These are phyloP conservation scores for Koerneria pararmatus DNA, from an alignment of 2,888 invertebrate genomes.

Conservation along the genomic window DNA sequence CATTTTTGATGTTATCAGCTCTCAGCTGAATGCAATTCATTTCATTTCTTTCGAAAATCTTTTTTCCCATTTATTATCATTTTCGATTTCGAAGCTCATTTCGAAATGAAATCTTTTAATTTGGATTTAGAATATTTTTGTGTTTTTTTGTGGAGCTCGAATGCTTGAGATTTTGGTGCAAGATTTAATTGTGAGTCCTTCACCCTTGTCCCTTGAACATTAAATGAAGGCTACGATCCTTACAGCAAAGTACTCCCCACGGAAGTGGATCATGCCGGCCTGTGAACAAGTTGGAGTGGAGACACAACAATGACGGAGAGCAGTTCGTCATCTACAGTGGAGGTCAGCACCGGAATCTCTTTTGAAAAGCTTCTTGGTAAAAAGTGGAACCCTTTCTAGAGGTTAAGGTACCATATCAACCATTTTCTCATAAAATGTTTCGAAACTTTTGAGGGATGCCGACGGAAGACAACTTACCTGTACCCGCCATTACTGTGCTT, in stretches of 20 bases:
- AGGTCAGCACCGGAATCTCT: slow-evolving; percentile 25
- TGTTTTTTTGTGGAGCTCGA: too few relatives aligned
- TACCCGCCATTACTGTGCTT: slow-evolving; percentile 63
- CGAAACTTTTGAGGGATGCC: slow-evolving; percentile 48
- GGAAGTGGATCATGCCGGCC: slow-evolving; percentile 47
- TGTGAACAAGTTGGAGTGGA: slow-evolving; percentile 53
- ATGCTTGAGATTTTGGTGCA: too few relatives aligned
- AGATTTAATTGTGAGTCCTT: neutral
- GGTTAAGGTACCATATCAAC: neutral
- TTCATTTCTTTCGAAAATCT: too few relatives aligned
- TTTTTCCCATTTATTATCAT: too few relatives aligned
- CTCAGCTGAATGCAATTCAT: too few relatives aligned
- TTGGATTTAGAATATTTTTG: too few relatives aligned
- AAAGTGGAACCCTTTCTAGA: neutral
- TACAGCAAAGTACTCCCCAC: too few relatives aligned
- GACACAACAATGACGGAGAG: slow-evolving; percentile 45
- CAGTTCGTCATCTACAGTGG: slow-evolving; percentile 54
- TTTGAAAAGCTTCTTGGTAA: neutral
- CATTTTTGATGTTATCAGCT: too few relatives aligned
- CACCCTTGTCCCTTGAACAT: too few relatives aligned
- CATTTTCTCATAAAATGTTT: neutral
- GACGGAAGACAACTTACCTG: slow-evolving; percentile 53
- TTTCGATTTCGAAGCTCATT: too few relatives aligned
- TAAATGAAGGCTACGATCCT: too few relatives aligned
- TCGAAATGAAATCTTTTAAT: too few relatives aligned